These are phyloP conservation scores for Dicrurus megarhynchus DNA, from an alignment of 2,113 vertebrate genomes.

Conservation along the genomic window DNA sequence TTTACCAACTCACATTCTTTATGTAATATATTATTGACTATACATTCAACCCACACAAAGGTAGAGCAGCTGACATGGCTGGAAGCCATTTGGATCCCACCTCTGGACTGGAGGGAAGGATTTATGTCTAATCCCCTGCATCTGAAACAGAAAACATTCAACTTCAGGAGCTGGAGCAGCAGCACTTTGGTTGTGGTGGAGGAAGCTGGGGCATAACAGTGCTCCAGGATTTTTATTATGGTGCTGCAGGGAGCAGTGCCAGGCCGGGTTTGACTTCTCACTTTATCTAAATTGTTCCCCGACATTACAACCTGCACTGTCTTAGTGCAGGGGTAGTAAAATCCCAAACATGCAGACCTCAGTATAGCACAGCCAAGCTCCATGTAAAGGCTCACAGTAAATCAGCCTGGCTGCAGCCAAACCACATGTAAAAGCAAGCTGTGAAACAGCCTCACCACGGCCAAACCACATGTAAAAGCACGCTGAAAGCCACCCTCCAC, in stretches of 20 bases:
- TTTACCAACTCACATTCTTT: background rate
- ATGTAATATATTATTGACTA: background rate
- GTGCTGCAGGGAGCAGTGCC: background rate
- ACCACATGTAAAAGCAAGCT: slow-evolving; percentile 61
- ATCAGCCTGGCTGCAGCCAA: slow-evolving; percentile 29
- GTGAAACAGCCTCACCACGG: background rate
- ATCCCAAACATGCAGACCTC: background rate
- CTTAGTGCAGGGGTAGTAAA: background rate
- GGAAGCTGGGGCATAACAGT: background rate
- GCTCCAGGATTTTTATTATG: background rate
- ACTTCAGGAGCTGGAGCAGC: background rate
- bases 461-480: slow-evolving; percentile 59
- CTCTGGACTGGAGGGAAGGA: background rate
- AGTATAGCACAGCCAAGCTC: background rate
- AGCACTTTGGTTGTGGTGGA: accelerated
- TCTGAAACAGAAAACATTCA: background rate
- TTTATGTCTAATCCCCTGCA: background rate
- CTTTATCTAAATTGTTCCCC: background rate
- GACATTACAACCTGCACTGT: background rate
- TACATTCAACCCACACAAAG: background rate
- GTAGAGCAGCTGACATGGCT: background rate
- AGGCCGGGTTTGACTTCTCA: background rate
- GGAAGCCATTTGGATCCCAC: background rate
- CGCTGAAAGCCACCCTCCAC: background rate
- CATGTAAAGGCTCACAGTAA: background rate